Evolutionary conservation across 1,140 invertebrate genomes (phyloP), one percentile per base, ranked within the genome.

Genomic region (Acromyrmex heyeri): DNA sequence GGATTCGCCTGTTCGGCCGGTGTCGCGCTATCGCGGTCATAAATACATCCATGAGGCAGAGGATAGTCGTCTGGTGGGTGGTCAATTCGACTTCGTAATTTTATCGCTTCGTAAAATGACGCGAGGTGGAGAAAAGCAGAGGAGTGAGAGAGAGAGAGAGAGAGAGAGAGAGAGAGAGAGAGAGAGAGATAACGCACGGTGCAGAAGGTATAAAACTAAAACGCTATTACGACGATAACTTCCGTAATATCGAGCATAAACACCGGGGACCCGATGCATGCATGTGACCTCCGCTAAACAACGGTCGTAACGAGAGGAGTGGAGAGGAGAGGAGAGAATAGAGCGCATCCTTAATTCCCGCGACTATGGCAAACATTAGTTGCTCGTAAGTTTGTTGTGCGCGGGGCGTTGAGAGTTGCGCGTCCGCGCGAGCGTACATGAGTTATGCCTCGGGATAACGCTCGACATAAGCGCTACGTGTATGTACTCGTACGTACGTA

Each of bases 211-310:
- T 61, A 61, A 83, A 83, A 83, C 38, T 83, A 73, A 61, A 83
- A 57, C 55, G 34, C 55, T 50, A 62, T 83, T 61, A 61, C 38
- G 69, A 34, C 79, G 34, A 50, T 50, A 83, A 75, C 69, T 83
- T 75, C 24, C 57, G 38, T 50, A 83, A 83, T 83, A 83, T 83
- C 79, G 79, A 75, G 69, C 69, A 82, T 82, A 82, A 82, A 73
- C 78, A 81, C 48, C 55, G 57, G 34, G 34, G 7, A 21, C 7
- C 27, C 27, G n/a, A 61, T 21, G 18, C 30, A 6, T 34, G 30
- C 53, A 24, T 73, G 27, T 34, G 55, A 82, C 50, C 34, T 3
- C 21, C 50, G 3, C 18, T 38, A 18, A 24, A 21, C 61, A 18
- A 50, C 62, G 48, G 18, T 48, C 50, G 30, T 44, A 44, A 44